Conservation (phyloP, 2,113 vertebrate species). For the Lathamus discolor region DNA sequence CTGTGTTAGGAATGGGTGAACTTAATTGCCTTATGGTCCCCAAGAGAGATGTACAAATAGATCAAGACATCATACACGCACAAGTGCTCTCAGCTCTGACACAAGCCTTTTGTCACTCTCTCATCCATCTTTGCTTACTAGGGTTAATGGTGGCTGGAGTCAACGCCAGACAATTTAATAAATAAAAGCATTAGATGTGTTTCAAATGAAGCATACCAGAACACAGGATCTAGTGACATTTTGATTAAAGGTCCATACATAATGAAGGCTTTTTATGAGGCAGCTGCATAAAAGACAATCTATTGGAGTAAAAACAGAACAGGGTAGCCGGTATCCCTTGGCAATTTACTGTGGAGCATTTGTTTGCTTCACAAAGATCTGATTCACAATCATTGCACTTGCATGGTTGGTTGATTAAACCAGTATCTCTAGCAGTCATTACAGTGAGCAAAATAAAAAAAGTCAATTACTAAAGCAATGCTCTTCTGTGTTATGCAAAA, state of each 20-base stretch:
- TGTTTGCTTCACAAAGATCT: slow-evolving; percentile 51
- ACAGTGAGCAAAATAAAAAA: slow-evolving; percentile 16
- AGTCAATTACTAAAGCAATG: neutral
- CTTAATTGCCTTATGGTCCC: slow-evolving; percentile 74
- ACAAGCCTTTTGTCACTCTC: slow-evolving; percentile 63
- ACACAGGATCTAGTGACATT: slow-evolving; percentile 34
- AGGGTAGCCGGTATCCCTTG: slow-evolving; percentile 28
- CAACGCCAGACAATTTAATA: slow-evolving; percentile 42
- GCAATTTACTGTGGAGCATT: slow-evolving; percentile 61
- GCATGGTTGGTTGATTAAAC: slow-evolving; percentile 56
- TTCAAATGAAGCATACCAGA: slow-evolving; percentile 55
- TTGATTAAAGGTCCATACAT: slow-evolving; percentile 57
- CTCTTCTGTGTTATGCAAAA: neutral
- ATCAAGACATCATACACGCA: slow-evolving; percentile 75
- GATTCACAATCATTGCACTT: slow-evolving; percentile 43
- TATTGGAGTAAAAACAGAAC: slow-evolving; percentile 48
- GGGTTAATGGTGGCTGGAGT: slow-evolving; percentile 52
- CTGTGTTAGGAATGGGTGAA: slow-evolving; percentile 65
- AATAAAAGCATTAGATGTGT: slow-evolving; percentile 38
- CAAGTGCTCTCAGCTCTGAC: slow-evolving; percentile 41
- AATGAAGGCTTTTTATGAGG: slow-evolving; percentile 32
- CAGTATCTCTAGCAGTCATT: slow-evolving; percentile 29
- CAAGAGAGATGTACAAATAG: slow-evolving; percentile 71
- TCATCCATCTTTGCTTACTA: slow-evolving; percentile 69
- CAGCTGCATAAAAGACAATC: slow-evolving; percentile 61